Percentiles rank a stretch among this genome's conserved stretches.
These are phyloP conservation scores for Muscicapa striata DNA, from an alignment of 2,797 vertebrate species.

Conservation along the genomic window DNA sequence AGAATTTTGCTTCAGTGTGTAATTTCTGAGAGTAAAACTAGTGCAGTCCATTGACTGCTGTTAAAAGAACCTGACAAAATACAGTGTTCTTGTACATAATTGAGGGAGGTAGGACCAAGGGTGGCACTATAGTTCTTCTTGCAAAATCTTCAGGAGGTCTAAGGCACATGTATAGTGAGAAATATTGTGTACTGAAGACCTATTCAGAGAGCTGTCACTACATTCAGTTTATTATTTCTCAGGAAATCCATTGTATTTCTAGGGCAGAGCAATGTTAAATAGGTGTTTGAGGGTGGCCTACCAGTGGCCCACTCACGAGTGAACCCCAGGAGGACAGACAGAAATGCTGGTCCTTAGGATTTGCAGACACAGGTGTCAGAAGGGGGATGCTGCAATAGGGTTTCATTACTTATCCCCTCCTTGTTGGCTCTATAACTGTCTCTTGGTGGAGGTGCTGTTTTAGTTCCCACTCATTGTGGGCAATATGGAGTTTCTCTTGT, in stretches of 20 bases:
- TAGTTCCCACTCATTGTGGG: slow-evolving; percentile 39
- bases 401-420: neutral
- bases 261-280: neutral
- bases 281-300: slow-evolving; percentile 50
- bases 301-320: neutral
- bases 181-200: neutral
- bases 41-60: neutral
- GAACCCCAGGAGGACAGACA: neutral
- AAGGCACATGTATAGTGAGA: neutral
- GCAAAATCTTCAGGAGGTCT: neutral
- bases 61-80: slow-evolving; percentile 33
- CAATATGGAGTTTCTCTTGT: slow-evolving; percentile 61
- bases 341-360: neutral
- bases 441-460: slow-evolving; percentile 50
- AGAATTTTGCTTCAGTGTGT: slow-evolving; percentile 75
- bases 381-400: neutral
- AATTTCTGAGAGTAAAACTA: slow-evolving; percentile 52
- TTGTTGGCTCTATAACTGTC: neutral
- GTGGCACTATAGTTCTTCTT: neutral
- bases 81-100: neutral
- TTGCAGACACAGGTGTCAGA: neutral
- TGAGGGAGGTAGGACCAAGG: neutral
- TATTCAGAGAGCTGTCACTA: slow-evolving; percentile 10
- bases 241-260: slow-evolving; percentile 19
- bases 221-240: slow-evolving; percentile 12